Base-by-base conservation (phyloP, 2,113 vertebrate genomes). In the Monopterus albus region DNA sequence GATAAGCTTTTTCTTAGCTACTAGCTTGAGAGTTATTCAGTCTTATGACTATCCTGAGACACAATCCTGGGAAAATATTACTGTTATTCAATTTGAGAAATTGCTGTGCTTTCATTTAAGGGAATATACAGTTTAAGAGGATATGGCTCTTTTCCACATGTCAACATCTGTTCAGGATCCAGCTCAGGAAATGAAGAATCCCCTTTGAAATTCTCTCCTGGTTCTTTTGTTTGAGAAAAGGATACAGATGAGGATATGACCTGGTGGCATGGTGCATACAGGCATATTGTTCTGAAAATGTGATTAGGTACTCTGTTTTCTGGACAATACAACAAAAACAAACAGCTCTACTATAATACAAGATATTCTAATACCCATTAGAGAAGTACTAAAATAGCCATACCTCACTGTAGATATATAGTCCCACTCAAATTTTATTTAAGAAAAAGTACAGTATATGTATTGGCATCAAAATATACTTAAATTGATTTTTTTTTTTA, bases 181-280 rank as follows among this genome's bases (percentile, higher is more conserved):
- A 50, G 56, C 80, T 35, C 40, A 60, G 84, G 83, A 92, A 84
- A 69, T 68, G 7, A 12, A 26, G 62, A 51, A 35, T 68, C 69
- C 55, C 75, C 51, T 81, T 65, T 57, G 83, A 80, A 43, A 78
- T 80, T 65, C 7, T 69, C 20, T 62, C 72, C 57, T 64, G 31
- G 14, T 53, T 66, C 56, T 87, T 90, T 80, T 80, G 83, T 86
- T 75, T 25, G 57, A 68, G 78, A 69, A 62, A 82, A 88, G 89
- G 89, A 92, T 79, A 39, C 90, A 90, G 85, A 80, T 36, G 80
- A 84, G 90, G 90, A 92, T 88, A 75, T 52, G 75, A 85, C 82
- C 76, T 23, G 40, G 23, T 84, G 85, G 65, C 71, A 82, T 0
- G 2, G 2, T 72, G 74, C 65, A 59, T 42, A 26, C 11, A 50